Base-by-base conservation (phyloP, 92 coral and sea anemone genomes). In the Bergia puertoricense region DNA sequence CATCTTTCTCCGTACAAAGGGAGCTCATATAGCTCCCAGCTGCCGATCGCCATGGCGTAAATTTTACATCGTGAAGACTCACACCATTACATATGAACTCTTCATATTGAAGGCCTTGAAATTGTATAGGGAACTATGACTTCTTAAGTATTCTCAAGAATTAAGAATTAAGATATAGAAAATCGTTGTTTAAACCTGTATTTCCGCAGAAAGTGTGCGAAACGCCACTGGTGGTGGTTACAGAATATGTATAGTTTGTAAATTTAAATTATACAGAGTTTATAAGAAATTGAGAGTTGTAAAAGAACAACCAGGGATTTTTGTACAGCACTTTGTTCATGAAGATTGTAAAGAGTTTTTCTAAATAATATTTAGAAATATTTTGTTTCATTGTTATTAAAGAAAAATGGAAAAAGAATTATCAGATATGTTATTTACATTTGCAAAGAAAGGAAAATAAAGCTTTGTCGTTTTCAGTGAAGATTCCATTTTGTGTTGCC, bases 181-280 rank as follows among this genome's bases (percentile, higher is more conserved):
- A 36, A 22, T 6, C 37, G 86, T 82, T 82, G 75, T 82, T 82
- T 82, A 66, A 82, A 66, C 46, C 75, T 82, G 50, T 66, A 20
- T 80, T 15, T 43, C 37, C 48, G 16, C 73, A 80, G 51, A 57
- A 59, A 54, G 71, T 38, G 68, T 39, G 72, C 86, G 54, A 82
- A 82, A 15, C 18, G 76, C 76, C 14, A 36, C 22, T 71, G 50
- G 30, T 45, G 40, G 77, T 74, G 77, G 88, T 38, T 81, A 76
- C 88, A 74, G 79, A 54, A 68, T 56, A 37, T 81, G 88, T 83
- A 91, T 67, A 77, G 69, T 81, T 82, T 91, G 82, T 90, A 90
- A 84, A 89, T 79, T 76, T 79, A 88, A 87, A 86, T 86, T 71
- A 77, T 81, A 81, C 72, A 81, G 85, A 82, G 90, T 81, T 91